Evolutionary conservation across 2,113 vertebrate genomes (phyloP).

Genomic region (Ovis aries): DNA sequence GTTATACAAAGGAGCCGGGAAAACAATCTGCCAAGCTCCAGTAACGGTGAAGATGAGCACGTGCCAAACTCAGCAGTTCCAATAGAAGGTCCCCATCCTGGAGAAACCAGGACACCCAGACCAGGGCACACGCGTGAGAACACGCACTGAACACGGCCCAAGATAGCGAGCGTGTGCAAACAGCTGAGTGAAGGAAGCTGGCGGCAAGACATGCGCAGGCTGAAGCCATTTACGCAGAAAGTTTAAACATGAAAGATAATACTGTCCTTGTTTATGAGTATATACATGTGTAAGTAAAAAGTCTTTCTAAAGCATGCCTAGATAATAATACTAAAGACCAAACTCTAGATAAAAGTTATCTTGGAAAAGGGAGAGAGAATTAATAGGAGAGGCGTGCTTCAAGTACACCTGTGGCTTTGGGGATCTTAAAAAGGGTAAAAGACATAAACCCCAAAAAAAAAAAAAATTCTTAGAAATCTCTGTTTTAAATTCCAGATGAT

Average conservation of each 20-base stretch:
- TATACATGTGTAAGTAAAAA: background rate
- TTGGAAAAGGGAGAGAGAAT: background rate
- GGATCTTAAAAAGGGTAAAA: background rate
- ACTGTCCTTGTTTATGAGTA: accelerated
- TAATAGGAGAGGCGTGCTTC: background rate
- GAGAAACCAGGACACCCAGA: background rate
- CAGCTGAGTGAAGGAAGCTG: background rate
- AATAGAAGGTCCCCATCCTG: accelerated
- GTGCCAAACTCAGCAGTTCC: background rate
- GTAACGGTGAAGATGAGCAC: accelerated
- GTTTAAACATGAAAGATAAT: background rate
- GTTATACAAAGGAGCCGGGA: accelerated
- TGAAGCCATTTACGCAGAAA: accelerated
- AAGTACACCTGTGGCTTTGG: background rate
- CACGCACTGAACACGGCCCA: accelerated
- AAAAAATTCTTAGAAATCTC: background rate
- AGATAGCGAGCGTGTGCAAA: accelerated
- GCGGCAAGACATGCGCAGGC: accelerated
- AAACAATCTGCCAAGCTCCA: background rate
- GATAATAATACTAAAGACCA: background rate
- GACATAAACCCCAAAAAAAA: background rate
- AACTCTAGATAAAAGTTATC: background rate
- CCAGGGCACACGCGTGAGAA: accelerated
- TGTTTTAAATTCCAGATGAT: background rate
- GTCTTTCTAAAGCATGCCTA: background rate